Evolutionary conservation across 2,797 vertebrate species (phyloP), one percentile per base, ranked within the genome.

Genomic region (Hafferia zeledoni): DNA sequence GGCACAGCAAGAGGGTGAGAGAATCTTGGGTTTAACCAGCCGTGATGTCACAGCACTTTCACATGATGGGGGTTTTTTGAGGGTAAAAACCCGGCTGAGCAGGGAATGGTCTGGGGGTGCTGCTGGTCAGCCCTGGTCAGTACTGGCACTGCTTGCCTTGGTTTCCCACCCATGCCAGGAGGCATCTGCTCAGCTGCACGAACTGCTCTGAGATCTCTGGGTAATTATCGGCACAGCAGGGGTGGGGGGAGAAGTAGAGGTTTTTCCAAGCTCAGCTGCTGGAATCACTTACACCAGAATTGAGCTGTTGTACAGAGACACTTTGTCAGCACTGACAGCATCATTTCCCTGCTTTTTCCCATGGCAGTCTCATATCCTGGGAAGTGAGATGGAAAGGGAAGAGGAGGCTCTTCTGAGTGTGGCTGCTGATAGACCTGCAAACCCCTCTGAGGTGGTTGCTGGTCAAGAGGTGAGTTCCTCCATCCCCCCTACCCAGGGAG

Each of bases 111-210:
- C 16, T 3, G 1, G 4, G 49, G 20, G 2, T 20, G 33, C 37
- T 49, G 47, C 41, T 33, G 55, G 7, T 23, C 50, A 50, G 35
- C n/a, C 19, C 5, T 11, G 44, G 33, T 17, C 39, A 22, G 2
- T 14, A 0, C 61, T 6, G 39, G 41, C 5, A 1, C 39, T 5
- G 9, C 41, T 13, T 17, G 53, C 15, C 87, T 76, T 61, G 28
- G 77, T 60, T 88, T 88, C 79, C 67, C 57, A 0, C 6, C 4
- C 3, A 7, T 8, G 69, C 27, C 67, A 6, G 24, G 68, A 31
- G 33, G 20, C 30, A 11, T 30, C 63, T 30, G 8, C 25, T 39
- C 17, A 0, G 1, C 1, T 22, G 31, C 64, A 2, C 0, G 5
- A 60, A 16, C 28, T 2, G 0, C 30, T 20, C 25, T 3, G 17